Evolutionary conservation across 2,797 vertebrate species (phyloP), one percentile per base, ranked within the genome.

Genomic region (Tamandua tetradactyla): DNA sequence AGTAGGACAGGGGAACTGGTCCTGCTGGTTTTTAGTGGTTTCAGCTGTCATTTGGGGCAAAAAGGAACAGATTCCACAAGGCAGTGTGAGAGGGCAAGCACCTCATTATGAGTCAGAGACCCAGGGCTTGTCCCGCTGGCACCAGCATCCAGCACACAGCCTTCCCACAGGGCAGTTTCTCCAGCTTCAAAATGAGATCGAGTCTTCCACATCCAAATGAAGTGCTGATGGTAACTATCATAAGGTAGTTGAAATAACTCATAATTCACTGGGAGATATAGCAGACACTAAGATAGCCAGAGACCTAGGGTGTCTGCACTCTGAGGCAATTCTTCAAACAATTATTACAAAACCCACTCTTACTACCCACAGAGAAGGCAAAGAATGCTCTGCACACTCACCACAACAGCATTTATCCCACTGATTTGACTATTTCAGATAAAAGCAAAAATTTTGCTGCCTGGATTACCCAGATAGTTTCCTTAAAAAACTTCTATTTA

Each of bases 261-360:
- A 9, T 20, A 74, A 64, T 89, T 52, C n/a, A 94, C 72, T 79
- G 52, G 52, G 52, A 52, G 84, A 94, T 37, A 47, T 47, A 92
- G 40, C 40, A 66, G 7, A 78, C 2, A 57, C 18, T 23, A 7
- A 25, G 66, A 62, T 72, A 82, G 35, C 22, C 44, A 86, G 30
- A 79, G 30, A 18, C 35, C 59, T 30, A 44, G 11, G 52, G 9
- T 81, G 20, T 91, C 83, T 84, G 69, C 5, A 47, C 47, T 80
- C 23, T 61, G 32, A 93, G 61, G 49, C 61, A 91, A 64, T 91
- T 62, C 69, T 55, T 64, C n/a, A 75, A 94, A 81, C 44, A 74
- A 32, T 78, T 59, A 80, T 42, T 71, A 40, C 15, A 91, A 57
- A 92, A 27, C 32, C 5, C 22, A 1, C 30, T 83, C 47, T 91